A percentile compares a stretch with the other conserved stretches of the same genome.
phyloP scores from a whole-genome alignment of 2,113 vertebrate species.

The Xiphophorus maculatus region DNA sequence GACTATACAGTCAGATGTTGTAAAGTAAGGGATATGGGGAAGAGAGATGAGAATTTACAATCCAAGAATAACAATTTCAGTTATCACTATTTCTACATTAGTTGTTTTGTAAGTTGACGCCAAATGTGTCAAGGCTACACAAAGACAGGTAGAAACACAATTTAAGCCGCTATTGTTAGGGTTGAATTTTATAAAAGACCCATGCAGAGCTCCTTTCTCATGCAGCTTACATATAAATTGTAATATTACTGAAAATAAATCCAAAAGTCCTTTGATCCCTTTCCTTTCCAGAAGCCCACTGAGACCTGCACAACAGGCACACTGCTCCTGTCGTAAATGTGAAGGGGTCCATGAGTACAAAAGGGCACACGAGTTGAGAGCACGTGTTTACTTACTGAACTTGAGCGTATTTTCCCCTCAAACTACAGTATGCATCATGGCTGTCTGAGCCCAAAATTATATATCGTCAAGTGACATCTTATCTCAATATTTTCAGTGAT shows the following conservation, averaged over 20 bases:
- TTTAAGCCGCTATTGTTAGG: neutral
- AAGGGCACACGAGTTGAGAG: slow-evolving; percentile 1
- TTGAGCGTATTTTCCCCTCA: neutral
- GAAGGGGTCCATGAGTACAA: slow-evolving; percentile 40
- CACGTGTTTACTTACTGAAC: neutral
- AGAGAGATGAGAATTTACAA: neutral
- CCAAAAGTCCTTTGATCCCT: slow-evolving; percentile 11
- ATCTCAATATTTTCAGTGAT: neutral
- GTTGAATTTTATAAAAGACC: neutral
- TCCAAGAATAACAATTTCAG: neutral
- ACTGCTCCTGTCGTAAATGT: slow-evolving; percentile 47
- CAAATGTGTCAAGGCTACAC: neutral
- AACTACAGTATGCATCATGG: neutral
- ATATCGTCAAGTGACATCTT: neutral
- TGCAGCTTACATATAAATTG: slow-evolving; percentile 1
- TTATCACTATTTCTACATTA: neutral
- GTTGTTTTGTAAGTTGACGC: neutral
- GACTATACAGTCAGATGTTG: neutral
- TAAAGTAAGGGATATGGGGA: neutral
- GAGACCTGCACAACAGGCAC: slow-evolving; percentile 12
- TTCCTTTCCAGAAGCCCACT: slow-evolving; percentile 5
- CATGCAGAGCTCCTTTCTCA: neutral
- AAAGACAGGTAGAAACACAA: neutral
- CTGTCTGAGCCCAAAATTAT: neutral
- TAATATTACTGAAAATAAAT: neutral